Evolutionary conservation across 2,113 vertebrate species (phyloP), one percentile per base, ranked within the genome.

Genomic region (Plestiodon gilberti): DNA sequence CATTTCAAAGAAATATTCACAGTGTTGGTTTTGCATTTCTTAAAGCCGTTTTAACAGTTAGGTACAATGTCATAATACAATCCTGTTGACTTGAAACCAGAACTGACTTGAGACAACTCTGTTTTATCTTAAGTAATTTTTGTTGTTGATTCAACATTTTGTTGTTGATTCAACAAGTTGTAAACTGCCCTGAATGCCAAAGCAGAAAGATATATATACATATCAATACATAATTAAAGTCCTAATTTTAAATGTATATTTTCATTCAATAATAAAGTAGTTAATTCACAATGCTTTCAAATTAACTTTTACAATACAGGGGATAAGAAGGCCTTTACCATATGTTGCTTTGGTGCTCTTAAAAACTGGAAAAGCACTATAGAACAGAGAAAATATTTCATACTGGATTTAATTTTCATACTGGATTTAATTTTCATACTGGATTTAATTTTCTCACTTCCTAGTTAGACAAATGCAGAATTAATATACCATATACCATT

Each of bases 391-490:
- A 82, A 3, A n/a, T n/a, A n/a, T 74, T 43, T 83, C 38, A 89
- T 82, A 87, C 84, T 81, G 25, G 33, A 83, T 59, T 82, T 82
- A 52, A 70, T 23, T 74, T 43, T 83, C 38, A 89, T 82, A 87
- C 84, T 81, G 25, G 33, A 83, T 59, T 82, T 82, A 52, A 70
- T 23, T 74, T 43, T 83, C 38, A 89, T 82, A 87, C 84, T 81
- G 89, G 89, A 10, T 28, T 57, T 81, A 93, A 77, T 28, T 78
- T 13, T 77, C 18, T 87, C 81, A 90, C 88, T 90, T 74, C 48
- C 6, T 82, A 82, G 33, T 89, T 48, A 73, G 62, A 83, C 74
- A 91, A 89, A 88, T 69, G 71, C 0, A 78, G 70, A 75, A 93
- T 35, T 92, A 62, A 91, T 73, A 57, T 86, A n/a, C n/a, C n/a